Base-by-base conservation (phyloP, 2,888 invertebrate genomes). In the Pachycephus smyrnensis region DNA sequence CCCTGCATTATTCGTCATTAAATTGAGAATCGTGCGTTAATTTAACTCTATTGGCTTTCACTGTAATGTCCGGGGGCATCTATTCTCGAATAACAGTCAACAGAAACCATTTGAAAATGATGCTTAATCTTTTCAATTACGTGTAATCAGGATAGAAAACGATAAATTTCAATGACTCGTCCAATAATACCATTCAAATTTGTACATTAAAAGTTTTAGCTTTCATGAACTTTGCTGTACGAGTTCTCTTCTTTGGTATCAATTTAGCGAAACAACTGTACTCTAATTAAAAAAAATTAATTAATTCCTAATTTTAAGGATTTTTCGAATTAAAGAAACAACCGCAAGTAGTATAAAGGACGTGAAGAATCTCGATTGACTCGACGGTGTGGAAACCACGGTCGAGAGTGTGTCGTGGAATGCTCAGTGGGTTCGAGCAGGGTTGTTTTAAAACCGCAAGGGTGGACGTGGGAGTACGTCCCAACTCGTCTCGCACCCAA, bases 1-100 rank as follows among this genome's bases (percentile, higher is more conserved):
- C 83, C 80, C 55, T 73, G 85, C 79, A 87, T 86, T 85, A 86
- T 85, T 83, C 77, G 81, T 81, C 84, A 84, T 85, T 86, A 86
- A 83, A 81, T 80, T 75, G 55, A 55, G 31, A 75, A 77, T 75
- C 79, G 73, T 55, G 36, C 74, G 76, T 80, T 79, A 68, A 79
- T 77, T 75, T 33, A 75, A 75, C n/a, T 69, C 37, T 37, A 37
- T 68, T 68, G 15, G 75, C 75, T n/a, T 33, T 75, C 69, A 40
- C 31, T 55, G 35, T 75, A 75, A 77, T 55, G 40, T 77, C 71
- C 36, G 32, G 35, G 68, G 31, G 23, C 30, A 12, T 74, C 40
- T 37, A 15, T 55, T 23, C 23, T 55, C 55, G 15, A 23, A 23
- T 55, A 23, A 55, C 55, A 55, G 55, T 55, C 23, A 55, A 55